Conservation (phyloP, 1,140 invertebrate species). For the Bicyclus anynana region DNA sequence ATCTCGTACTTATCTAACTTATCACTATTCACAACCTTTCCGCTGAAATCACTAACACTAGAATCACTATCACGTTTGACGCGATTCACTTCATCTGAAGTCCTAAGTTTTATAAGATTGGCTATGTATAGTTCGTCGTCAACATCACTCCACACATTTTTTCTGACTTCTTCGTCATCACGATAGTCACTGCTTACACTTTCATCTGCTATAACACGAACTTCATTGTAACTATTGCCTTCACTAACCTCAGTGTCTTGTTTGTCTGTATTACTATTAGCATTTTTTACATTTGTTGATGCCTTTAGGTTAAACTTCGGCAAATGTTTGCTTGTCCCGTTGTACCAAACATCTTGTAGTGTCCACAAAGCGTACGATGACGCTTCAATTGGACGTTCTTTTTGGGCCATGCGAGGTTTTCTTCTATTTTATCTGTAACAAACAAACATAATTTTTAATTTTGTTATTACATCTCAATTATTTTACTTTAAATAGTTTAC, state of each 20-base stretch:
- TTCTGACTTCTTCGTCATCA: constrained; percentile 58
- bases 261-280: constrained; percentile 12
- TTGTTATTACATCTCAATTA: constrained; percentile 5
- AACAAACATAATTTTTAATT: constrained; percentile 41
- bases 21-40: constrained; percentile 75
- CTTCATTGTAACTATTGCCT: constrained; percentile 13
- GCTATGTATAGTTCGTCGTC: constrained; percentile 72
- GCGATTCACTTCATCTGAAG: constrained; percentile 64
- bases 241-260: constrained; percentile 20
- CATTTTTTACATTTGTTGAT: constrained; percentile 33
- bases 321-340: constrained; percentile 24
- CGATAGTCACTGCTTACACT: constrained; percentile 25
- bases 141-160: constrained; percentile 66
- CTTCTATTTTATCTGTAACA: constrained; percentile 63
- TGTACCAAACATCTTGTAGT: constrained; percentile 44
- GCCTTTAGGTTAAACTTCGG: constrained; percentile 24
- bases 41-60: constrained; percentile 69
- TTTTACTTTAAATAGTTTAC: no score
- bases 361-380: constrained; percentile 68
- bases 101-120: constrained; percentile 61
- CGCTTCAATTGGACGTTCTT: constrained; percentile 61
- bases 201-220: constrained; percentile 51
- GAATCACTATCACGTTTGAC: constrained; percentile 66
- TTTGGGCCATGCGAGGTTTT: constrained; percentile 70
- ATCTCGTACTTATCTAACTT: constrained; percentile 70